Conservation (phyloP, 2,888 invertebrate genomes). For the Trachelus stipa region DNA sequence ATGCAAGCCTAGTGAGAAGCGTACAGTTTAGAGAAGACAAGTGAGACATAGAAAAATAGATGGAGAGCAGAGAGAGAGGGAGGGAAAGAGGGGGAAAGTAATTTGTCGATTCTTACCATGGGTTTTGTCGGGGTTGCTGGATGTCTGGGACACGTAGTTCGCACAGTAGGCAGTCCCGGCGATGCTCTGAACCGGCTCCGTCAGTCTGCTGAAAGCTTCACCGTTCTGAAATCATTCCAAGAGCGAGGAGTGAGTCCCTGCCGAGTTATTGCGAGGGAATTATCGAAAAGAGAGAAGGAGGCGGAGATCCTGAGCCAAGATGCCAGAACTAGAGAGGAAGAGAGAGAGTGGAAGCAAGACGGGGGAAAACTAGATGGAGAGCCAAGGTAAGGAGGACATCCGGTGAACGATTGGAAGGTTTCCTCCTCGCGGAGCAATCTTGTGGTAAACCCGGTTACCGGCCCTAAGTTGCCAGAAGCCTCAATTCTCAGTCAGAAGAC, state of each 20-base stretch:
- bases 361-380: background rate
- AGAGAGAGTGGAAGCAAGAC: background rate
- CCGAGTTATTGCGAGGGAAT: background rate
- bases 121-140: conserved; percentile 32
- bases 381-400: conserved; percentile 50
- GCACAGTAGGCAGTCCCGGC: conserved; percentile 44
- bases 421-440: conserved; percentile 65
- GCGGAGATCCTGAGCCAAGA: background rate
- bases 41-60: background rate
- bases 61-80: background rate
- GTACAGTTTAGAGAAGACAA: background rate
- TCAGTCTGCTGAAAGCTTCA: conserved; percentile 47
- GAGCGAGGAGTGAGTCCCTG: background rate
- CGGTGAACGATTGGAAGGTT: conserved; percentile 65
- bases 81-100: background rate
- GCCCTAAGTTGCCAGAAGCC: conserved; percentile 41
- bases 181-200: conserved; percentile 43
- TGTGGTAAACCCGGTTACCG: conserved; percentile 65
- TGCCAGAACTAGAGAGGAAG: background rate
- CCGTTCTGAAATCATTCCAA: conserved; percentile 41
- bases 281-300: background rate
- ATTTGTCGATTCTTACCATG: conserved; percentile 32
- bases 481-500: background rate
- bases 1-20: no score
- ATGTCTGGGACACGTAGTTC: conserved; percentile 38